Evolutionary conservation across 2,888 invertebrate genomes (phyloP).

Genomic region (Orthosia gothica): DNA sequence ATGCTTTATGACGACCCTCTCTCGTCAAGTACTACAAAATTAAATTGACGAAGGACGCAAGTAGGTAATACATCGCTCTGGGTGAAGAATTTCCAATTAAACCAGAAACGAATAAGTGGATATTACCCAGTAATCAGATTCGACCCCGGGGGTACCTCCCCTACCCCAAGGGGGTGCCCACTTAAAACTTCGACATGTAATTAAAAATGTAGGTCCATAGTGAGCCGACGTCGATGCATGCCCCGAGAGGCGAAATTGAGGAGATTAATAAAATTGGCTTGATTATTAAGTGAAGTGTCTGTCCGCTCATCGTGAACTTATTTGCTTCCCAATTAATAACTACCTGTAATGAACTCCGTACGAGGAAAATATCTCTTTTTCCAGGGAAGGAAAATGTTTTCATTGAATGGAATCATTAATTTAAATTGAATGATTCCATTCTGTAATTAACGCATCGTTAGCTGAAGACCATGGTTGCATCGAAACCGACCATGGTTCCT

Average conservation of each 20-base stretch:
- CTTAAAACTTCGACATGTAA: slow-evolving; percentile 48
- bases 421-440: background rate
- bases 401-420: background rate
- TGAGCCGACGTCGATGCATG: slow-evolving; percentile 12
- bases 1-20: slow-evolving; percentile 16
- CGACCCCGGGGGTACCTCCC: background rate
- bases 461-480: background rate
- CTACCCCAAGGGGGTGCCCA: background rate
- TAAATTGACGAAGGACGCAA: slow-evolving; percentile 18
- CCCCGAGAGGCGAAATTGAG: slow-evolving; percentile 4
- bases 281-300: slow-evolving; percentile 34
- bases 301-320: background rate
- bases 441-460: background rate
- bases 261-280: slow-evolving; percentile 37
- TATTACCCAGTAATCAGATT: slow-evolving; percentile 48
- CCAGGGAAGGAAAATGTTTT: no score
- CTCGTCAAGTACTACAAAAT: slow-evolving; percentile 12
- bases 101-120: slow-evolving; percentile 42
- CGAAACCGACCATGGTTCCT: no score
- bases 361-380: background rate
- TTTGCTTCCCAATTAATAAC: slow-evolving; percentile 25
- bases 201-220: slow-evolving; percentile 48
- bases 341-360: slow-evolving; percentile 3
- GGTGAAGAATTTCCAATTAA: slow-evolving; percentile 42
- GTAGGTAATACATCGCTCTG: slow-evolving; percentile 19